Evolutionary conservation across 2,888 invertebrate species (phyloP).

Genomic region (Catocala fraxini): DNA sequence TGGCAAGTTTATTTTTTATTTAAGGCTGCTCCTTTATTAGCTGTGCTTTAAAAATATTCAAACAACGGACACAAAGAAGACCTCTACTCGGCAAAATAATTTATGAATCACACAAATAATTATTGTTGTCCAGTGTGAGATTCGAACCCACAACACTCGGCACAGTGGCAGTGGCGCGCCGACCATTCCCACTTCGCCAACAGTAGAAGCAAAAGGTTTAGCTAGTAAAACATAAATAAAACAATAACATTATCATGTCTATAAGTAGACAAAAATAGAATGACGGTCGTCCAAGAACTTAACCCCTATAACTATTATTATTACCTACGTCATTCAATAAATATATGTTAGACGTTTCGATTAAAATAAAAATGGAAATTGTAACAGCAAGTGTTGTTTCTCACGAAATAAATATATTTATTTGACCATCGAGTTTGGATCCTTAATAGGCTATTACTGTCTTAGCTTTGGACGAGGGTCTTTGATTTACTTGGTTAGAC

Average conservation of each 20-base stretch:
- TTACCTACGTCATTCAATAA: neutral
- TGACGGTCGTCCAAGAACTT: no score
- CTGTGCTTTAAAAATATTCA: no score
- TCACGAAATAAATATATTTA: constrained; percentile 49
- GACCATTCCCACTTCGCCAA: constrained; percentile 1
- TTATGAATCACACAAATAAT: no score
- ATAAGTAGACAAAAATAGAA: no score
- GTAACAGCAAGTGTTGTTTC: constrained; percentile 17
- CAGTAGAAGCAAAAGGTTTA: constrained; percentile 10
- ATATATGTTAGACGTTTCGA: constrained; percentile 5
- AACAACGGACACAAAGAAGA: no score
- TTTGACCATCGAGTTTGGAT: constrained; percentile 52
- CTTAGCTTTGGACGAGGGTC: constrained; percentile 59
- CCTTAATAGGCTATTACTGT: constrained; percentile 61
- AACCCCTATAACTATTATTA: no score
- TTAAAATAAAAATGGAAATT: constrained; percentile 11
- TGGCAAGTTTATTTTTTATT: no score
- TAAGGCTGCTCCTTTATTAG: no score
- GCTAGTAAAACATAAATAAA: neutral
- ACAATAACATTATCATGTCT: no score
- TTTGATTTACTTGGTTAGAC: constrained; percentile 18
- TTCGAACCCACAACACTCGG: no score
- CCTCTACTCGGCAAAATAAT: no score
- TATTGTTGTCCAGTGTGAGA: no score
- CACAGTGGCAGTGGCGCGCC: neutral